Evolutionary conservation across 2,113 vertebrate genomes (phyloP).

Genomic region (Murina feae): DNA sequence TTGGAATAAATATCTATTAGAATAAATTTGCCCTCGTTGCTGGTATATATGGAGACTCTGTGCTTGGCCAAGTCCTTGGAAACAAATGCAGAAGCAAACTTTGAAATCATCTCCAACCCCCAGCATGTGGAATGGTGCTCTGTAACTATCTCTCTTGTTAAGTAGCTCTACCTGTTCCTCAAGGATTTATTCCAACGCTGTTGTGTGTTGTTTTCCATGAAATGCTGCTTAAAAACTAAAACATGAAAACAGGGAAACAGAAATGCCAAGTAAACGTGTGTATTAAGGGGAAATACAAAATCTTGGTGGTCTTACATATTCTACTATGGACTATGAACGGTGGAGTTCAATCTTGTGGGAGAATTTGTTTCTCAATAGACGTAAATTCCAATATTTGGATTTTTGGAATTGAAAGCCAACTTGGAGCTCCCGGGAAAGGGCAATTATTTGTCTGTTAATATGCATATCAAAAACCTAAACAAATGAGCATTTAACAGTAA

Average conservation of each 20-base stretch:
- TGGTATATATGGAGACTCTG: neutral
- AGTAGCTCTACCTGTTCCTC: neutral
- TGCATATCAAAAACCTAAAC: conserved; percentile 79
- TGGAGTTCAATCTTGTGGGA: conserved; percentile 38
- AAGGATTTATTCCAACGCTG: neutral
- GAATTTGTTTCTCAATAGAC: conserved; percentile 70
- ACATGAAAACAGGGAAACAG: neutral
- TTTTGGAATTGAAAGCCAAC: conserved; percentile 73
- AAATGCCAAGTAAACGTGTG: conserved; percentile 27
- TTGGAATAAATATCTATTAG: conserved; percentile 42
- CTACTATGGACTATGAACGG: neutral
- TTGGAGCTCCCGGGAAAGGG: conserved; percentile 53
- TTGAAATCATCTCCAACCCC: conserved; percentile 35
- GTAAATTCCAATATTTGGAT: conserved; percentile 78
- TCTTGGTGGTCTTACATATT: neutral
- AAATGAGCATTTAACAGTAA: conserved; percentile 81
- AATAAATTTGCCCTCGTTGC: neutral
- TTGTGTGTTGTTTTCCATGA: conserved; percentile 31
- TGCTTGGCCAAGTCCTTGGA: conserved; percentile 46
- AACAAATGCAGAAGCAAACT: conserved; percentile 53
- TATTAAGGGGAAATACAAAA: neutral
- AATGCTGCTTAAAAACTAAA: conserved; percentile 41
- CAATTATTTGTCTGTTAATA: conserved; percentile 77
- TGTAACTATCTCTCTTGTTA: conserved; percentile 16
- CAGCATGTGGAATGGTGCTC: neutral